Base-by-base conservation (phyloP, 1,140 invertebrate genomes). In the Ctenoplectra terminalis region DNA sequence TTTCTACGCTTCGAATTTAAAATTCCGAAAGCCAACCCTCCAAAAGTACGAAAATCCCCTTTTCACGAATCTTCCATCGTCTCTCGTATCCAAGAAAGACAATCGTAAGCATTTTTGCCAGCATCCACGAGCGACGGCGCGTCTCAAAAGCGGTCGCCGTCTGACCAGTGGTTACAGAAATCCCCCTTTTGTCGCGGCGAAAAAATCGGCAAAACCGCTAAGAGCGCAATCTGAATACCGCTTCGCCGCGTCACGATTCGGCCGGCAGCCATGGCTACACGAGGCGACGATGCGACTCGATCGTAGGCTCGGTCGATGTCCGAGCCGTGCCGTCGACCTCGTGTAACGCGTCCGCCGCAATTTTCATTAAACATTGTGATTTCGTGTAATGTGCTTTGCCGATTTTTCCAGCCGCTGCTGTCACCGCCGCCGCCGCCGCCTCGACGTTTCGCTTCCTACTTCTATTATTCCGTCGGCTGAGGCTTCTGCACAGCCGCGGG, bases 221-320 rank as follows among this genome's bases (percentile, higher is more conserved):
- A 94, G 91, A 93, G 93, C 86, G 93, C 93, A 94, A 94, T 94
- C 92, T 92, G 91, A 94, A 93, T 94, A 93, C 93, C 93, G 93
- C 92, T 94, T 91, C 64, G 90, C 90, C 84, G 90, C 90, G 92
- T 93, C 93, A 94, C 93, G 93, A 93, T 93, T 90, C 85, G 86
- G 79, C 74, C 73, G 72, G 63, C 31, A 86, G 90, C 70, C 88
- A 17, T 66, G 83, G 89, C 90, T 90, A 93, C 92, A 92, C 91
- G 92, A 88, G 84, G 90, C 86, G 70, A 37, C 74, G 52, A 11
- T 11, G 46, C 52, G 23, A 15, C 61, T 43, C 60, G 26, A 20
- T 48, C 52, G 26, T 48, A 9, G 11, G 56, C 40, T 29, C 17
- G n/a, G 1, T 17, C 8, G 9, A 37, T 23, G 40, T 7, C 71